phyloP scores from a whole-genome alignment of 2,113 vertebrate genomes.

The Mystacornis crossleyi region DNA sequence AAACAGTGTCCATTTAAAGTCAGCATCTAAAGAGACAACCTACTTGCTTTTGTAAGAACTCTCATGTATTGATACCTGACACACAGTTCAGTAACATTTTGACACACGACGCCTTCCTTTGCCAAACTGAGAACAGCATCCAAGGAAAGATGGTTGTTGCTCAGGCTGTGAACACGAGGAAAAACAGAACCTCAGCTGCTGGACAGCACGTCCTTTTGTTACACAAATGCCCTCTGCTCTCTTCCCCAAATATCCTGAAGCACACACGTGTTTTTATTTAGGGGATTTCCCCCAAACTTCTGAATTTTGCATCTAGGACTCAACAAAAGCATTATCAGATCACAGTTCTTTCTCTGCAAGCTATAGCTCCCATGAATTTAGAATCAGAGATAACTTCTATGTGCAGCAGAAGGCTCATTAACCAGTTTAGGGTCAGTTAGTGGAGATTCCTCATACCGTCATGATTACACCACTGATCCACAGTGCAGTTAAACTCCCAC shows the following conservation, averaged over 20 bases:
- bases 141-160: conserved; percentile 51
- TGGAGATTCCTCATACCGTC: neutral
- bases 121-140: conserved; percentile 47
- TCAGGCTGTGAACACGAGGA: conserved; percentile 64
- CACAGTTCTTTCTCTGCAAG: neutral
- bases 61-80: conserved; percentile 41
- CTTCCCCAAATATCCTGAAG: neutral
- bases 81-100: neutral
- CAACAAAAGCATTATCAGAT: neutral
- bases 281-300: neutral
- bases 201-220: neutral
- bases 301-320: neutral
- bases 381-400: neutral
- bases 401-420: neutral
- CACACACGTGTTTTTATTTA: neutral
- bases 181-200: neutral
- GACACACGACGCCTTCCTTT: neutral
- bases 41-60: neutral
- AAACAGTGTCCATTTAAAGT: neutral
- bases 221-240: neutral
- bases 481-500: neutral
- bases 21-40: neutral
- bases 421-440: neutral
- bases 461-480: neutral
- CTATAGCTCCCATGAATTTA: neutral